Evolutionary conservation across 2,888 invertebrate genomes (phyloP), one percentile per base, ranked within the genome.

Genomic region (Spialia ferax): DNA sequence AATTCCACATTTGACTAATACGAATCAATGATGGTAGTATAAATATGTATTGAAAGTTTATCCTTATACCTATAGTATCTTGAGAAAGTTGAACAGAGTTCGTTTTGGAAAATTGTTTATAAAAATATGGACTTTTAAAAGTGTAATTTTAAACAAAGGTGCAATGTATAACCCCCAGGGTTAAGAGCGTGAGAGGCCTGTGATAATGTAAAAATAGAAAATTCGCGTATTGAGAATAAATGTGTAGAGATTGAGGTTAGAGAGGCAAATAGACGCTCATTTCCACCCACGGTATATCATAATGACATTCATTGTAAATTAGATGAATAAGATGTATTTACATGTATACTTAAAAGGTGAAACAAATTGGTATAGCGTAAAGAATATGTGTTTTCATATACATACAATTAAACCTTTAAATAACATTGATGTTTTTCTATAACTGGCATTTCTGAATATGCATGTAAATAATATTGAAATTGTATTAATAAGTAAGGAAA

Each of bases 121-220:
- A 73, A 73, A 74, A 77, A 66, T 74, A 56, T 70, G 71, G 67
- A 73, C 73, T 72, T 75, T 77, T 84, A 77, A 74, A 78, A 79
- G 79, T 74, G 80, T 85, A 83, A 23, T 83, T 81, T 81, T 83
- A 77, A 84, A 79, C 76, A 76, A 87, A 85, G 91, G 90, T 91
- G 91, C 91, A 88, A 88, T 87, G 86, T 82, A 82, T 71, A 69
- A 82, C 89, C 91, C 89, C 78, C 79, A 85, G 88, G 91, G 89
- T 84, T 83, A 76, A 83, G 89, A 88, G 88, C 78, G 79, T 74
- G 75, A 78, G 80, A 85, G 87, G 91, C 90, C 93, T 93, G 93
- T 93, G 93, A 93, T 93, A 93, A 89, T 78, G 85, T 85, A 75
- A 73, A n/a, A 82, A 83, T 85, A 85, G 79, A 81, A 82, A 83